Evolutionary conservation across 2,888 invertebrate genomes (phyloP).

Genomic region (Hyppa rectilinea): DNA sequence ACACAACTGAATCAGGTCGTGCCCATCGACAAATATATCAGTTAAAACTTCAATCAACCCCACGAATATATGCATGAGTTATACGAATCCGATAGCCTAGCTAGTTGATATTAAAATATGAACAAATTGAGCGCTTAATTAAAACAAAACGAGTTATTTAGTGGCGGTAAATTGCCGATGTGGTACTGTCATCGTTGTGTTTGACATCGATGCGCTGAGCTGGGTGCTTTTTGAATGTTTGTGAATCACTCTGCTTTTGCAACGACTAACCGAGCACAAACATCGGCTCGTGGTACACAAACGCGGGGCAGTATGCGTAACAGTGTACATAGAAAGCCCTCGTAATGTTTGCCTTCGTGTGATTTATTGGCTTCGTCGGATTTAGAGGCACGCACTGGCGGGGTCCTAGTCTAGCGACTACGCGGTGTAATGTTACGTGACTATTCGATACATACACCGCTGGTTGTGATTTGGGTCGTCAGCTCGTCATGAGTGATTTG

Average conservation of each 20-base stretch:
- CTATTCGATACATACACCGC: constrained; percentile 80
- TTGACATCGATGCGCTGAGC: constrained; percentile 61
- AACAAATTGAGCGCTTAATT: constrained; percentile 53
- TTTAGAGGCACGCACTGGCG: constrained; percentile 86
- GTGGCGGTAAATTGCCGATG: constrained; percentile 37
- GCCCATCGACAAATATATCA: constrained; percentile 1
- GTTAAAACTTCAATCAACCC: constrained; percentile 31
- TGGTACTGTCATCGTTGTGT: constrained; percentile 50
- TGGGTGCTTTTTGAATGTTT: constrained; percentile 75
- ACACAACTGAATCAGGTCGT: background rate
- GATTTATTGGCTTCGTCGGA: constrained; percentile 91
- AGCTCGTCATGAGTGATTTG: constrained; percentile 57
- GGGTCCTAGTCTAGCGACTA: constrained; percentile 68
- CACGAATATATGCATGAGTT: constrained; percentile 30
- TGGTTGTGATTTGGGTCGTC: constrained; percentile 57
- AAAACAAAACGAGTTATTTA: constrained; percentile 48
- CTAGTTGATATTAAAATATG: constrained; percentile 32
- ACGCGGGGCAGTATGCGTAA: constrained; percentile 80
- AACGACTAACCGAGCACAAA: constrained; percentile 80
- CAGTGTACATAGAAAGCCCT: constrained; percentile 87
- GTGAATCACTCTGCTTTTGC: constrained; percentile 84
- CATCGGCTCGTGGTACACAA: constrained; percentile 71
- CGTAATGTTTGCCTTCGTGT: constrained; percentile 90
- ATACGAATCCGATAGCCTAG: constrained; percentile 24
- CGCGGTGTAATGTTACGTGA: constrained; percentile 85